Percentiles rank a stretch among this genome's conserved stretches.
These are phyloP conservation scores for Liasis olivaceus DNA, from an alignment of 2,797 vertebrate species.

Conservation along the genomic window DNA sequence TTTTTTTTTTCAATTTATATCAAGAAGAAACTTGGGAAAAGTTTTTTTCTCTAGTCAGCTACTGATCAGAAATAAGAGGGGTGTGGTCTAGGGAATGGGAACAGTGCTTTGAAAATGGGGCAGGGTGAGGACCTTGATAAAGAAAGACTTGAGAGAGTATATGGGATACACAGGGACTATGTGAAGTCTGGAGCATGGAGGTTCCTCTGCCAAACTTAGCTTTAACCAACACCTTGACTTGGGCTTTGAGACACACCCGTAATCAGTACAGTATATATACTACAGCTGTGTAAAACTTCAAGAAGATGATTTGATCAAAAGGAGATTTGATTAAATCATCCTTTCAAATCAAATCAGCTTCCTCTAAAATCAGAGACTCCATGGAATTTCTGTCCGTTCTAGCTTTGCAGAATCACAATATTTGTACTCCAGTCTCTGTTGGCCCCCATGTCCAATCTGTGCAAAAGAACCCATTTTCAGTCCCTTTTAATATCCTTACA, in stretches of 20 bases:
- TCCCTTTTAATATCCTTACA: neutral
- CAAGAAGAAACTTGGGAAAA: neutral
- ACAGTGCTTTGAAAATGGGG: neutral
- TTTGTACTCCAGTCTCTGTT: neutral
- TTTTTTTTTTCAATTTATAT: neutral
- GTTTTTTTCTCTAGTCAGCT: neutral
- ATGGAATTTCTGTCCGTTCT: neutral
- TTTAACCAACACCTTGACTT: neutral
- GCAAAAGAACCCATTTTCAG: neutral
- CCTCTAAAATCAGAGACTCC: neutral
- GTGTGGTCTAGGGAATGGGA: neutral
- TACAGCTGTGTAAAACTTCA: neutral
- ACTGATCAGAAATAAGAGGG: neutral
- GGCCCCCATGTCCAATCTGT: neutral
- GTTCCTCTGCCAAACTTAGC: neutral
- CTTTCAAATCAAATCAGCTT: neutral
- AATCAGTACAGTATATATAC: neutral
- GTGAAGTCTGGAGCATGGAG: neutral
- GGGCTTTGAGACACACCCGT: neutral
- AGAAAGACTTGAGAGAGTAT: neutral
- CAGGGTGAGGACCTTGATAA: neutral
- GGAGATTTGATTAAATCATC: neutral
- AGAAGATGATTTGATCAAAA: neutral
- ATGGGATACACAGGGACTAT: neutral
- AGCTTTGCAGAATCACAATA: neutral